Evolutionary conservation across 2,888 invertebrate species (phyloP).

Genomic region (Conus canariensis): DNA sequence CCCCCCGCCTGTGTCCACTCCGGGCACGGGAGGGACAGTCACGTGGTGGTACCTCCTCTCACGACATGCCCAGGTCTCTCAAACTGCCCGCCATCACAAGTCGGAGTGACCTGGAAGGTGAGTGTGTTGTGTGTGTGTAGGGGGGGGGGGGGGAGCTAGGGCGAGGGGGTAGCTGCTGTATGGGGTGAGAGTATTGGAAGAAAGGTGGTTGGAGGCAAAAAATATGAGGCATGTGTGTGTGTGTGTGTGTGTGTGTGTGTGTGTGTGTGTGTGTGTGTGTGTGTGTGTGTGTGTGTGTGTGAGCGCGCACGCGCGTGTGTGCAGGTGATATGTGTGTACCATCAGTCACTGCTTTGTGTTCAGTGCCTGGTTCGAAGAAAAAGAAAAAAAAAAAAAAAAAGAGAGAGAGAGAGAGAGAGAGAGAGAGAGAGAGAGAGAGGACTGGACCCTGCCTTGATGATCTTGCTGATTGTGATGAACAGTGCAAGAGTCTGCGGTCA

Average conservation of each 20-base stretch:
- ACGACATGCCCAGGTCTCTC: neutral
- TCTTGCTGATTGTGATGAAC: neutral
- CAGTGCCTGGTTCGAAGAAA: too few relatives aligned
- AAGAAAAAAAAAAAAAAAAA: too few relatives aligned
- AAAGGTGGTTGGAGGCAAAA: neutral
- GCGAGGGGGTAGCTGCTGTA: neutral
- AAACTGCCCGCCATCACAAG: conserved; percentile 10
- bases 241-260: conserved; percentile 5
- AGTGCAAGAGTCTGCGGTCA: neutral
- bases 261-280: neutral
- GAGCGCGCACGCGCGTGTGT: neutral
- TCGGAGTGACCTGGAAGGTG: conserved; percentile 6
- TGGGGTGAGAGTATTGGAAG: neutral
- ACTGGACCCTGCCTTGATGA: neutral
- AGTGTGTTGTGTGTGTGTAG: neutral
- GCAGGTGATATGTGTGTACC: too few relatives aligned
- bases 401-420: too few relatives aligned
- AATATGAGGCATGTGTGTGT: neutral
- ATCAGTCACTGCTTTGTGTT: too few relatives aligned
- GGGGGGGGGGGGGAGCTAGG: neutral
- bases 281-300: neutral
- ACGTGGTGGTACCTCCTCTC: neutral
- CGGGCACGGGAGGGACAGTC: neutral
- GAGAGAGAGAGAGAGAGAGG: too few relatives aligned
- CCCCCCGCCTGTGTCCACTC: neutral